These are phyloP conservation scores for Zaprionus kolodkinae DNA, from an alignment of 1,140 invertebrate species.

Conservation along the genomic window DNA sequence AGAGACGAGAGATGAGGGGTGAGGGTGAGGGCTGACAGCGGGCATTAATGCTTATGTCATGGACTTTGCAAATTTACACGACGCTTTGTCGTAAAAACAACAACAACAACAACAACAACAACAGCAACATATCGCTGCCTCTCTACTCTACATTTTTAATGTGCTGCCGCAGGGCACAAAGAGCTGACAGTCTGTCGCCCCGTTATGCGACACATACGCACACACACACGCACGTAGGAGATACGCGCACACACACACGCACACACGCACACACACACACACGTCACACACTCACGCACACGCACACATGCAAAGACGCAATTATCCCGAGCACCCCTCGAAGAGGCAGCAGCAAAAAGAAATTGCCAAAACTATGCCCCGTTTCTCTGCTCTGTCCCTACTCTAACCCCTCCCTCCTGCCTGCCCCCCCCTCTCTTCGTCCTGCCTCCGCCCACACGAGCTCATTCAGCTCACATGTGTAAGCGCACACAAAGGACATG, in stretches of 20 bases:
- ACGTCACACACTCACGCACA: slow-evolving; percentile 27
- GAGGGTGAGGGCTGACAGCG: neutral
- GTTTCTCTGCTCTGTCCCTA: neutral
- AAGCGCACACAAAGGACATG: slow-evolving; percentile 79
- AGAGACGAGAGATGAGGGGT: neutral
- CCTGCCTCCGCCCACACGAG: neutral
- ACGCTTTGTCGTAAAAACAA: slow-evolving; percentile 74
- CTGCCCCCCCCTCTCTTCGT: neutral
- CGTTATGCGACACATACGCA: slow-evolving; percentile 34
- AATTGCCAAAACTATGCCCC: slow-evolving; percentile 45
- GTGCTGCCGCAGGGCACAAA: slow-evolving; percentile 51
- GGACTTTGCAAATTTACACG: slow-evolving; percentile 71
- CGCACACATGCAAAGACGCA: slow-evolving; percentile 53
- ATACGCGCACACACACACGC: slow-evolving; percentile 13
- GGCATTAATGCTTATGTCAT: slow-evolving; percentile 78
- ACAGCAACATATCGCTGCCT: slow-evolving; percentile 23
- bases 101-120: too few species aligned
- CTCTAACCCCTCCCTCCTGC: too few species aligned
- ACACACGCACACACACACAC: slow-evolving; percentile 27
- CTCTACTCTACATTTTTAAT: slow-evolving; percentile 75
- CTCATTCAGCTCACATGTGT: slow-evolving; percentile 61
- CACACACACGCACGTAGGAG: slow-evolving; percentile 4
- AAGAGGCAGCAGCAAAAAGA: slow-evolving; percentile 26
- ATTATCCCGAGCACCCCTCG: slow-evolving; percentile 57
- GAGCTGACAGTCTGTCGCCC: slow-evolving; percentile 34